A percentile compares a stretch with the other conserved stretches of the same genome.
These are phyloP conservation scores for Pollenia labialis DNA, from an alignment of 2,888 invertebrate species.

Conservation along the genomic window DNA sequence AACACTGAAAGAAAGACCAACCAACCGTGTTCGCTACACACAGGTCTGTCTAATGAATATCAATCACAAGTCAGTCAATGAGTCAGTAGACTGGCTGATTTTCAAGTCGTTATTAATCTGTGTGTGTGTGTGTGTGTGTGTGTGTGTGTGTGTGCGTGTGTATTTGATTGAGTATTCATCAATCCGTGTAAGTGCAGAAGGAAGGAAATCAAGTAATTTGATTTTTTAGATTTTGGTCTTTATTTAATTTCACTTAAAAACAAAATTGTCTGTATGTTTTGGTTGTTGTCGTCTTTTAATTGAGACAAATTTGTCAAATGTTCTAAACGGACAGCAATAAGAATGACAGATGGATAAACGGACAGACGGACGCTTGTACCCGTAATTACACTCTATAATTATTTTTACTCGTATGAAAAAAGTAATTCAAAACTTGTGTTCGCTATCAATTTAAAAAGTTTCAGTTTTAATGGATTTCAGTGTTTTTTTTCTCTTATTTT, in stretches of 20 bases:
- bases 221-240: slow-evolving; percentile 34
- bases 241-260: slow-evolving; percentile 41
- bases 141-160: slow-evolving; percentile 4
- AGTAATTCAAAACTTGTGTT: slow-evolving; percentile 48
- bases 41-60: slow-evolving; percentile 49
- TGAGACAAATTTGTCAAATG: slow-evolving; percentile 72
- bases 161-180: slow-evolving; percentile 27
- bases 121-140: slow-evolving; percentile 8
- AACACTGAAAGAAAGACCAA: slow-evolving; percentile 21
- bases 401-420: slow-evolving; percentile 12
- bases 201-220: slow-evolving; percentile 59
- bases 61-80: slow-evolving; percentile 63
- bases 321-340: slow-evolving; percentile 36
- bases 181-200: slow-evolving; percentile 31
- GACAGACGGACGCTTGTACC: slow-evolving; percentile 1
- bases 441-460: slow-evolving; percentile 44
- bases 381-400: slow-evolving; percentile 49
- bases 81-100: slow-evolving; percentile 44
- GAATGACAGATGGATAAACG: background rate
- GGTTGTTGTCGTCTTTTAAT: slow-evolving; percentile 53
- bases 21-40: slow-evolving; percentile 7
- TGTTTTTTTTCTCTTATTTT: background rate
- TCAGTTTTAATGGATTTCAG: slow-evolving; percentile 35
- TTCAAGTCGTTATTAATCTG: background rate
- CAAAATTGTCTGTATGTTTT: slow-evolving; percentile 8